These are phyloP conservation scores for Neotoxoptera formosana DNA, from an alignment of 1,140 invertebrate species.

Conservation along the genomic window DNA sequence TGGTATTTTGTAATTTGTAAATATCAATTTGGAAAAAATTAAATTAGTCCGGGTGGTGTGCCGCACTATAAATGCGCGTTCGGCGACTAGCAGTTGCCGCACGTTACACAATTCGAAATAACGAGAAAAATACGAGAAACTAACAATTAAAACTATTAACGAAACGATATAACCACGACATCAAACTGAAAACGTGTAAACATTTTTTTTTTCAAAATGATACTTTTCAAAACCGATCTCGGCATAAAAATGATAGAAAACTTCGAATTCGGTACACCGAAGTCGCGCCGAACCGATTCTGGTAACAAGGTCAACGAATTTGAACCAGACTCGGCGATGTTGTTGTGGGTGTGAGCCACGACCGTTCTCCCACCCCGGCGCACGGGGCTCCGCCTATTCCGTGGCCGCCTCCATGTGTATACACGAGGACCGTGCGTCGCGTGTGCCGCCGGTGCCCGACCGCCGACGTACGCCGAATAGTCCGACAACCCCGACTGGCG, in stretches of 20 bases:
- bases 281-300: constrained; percentile 56
- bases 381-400: constrained; percentile 14
- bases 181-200: not conserved
- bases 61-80: constrained; percentile 24
- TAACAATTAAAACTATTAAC: not conserved
- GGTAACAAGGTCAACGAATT: constrained; percentile 57
- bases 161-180: not conserved
- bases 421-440: not conserved
- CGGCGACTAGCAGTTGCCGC: constrained; percentile 35
- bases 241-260: constrained; percentile 30
- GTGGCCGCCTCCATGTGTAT: constrained; percentile 51
- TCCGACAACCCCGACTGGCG: constrained; percentile 25
- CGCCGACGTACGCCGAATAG: not conserved
- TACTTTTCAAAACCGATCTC: constrained; percentile 52
- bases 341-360: constrained; percentile 54
- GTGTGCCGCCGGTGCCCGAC: constrained; percentile 11
- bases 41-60: constrained; percentile 3
- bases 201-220: not conserved
- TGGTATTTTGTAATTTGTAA: not conserved
- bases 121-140: not conserved
- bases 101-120: not conserved
- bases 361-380: constrained; percentile 40
- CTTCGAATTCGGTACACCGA: constrained; percentile 51
- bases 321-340: constrained; percentile 53
- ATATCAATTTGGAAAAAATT: not conserved